Evolutionary conservation across 2,113 vertebrate genomes (phyloP).

Genomic region (Elephas maximus): DNA sequence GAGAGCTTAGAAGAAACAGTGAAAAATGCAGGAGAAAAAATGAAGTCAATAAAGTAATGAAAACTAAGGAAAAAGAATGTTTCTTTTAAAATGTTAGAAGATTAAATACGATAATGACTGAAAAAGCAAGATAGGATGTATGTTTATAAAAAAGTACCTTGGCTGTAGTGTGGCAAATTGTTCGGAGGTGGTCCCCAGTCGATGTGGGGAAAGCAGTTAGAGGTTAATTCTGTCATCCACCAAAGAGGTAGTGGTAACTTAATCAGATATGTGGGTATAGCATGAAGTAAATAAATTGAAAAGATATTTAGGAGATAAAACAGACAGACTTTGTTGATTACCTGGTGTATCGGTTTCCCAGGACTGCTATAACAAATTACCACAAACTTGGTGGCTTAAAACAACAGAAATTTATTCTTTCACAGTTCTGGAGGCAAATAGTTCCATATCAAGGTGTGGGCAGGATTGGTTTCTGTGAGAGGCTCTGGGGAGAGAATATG

Average conservation of each 20-base stretch:
- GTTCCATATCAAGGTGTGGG: background rate
- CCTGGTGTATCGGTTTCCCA: background rate
- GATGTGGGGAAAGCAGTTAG: background rate
- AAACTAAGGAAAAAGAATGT: background rate
- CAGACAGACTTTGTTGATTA: background rate
- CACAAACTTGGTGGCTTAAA: background rate
- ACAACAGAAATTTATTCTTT: background rate
- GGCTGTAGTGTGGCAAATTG: background rate
- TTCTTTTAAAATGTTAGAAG: slow-evolving; percentile 56
- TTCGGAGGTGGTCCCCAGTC: background rate
- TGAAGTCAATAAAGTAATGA: background rate
- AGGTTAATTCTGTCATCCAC: background rate
- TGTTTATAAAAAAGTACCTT: background rate
- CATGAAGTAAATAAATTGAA: background rate
- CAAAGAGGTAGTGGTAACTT: background rate
- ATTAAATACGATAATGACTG: background rate
- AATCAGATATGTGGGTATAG: background rate
- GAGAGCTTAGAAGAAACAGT: slow-evolving; percentile 16
- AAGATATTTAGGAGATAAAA: background rate
- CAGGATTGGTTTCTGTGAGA: background rate
- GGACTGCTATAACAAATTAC: background rate
- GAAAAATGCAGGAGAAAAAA: background rate
- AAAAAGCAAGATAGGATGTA: background rate
- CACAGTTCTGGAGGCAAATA: background rate
- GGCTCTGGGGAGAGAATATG: background rate